These are phyloP conservation scores for Agrotis exclamationis DNA, from an alignment of 2,888 invertebrate species.

Conservation along the genomic window DNA sequence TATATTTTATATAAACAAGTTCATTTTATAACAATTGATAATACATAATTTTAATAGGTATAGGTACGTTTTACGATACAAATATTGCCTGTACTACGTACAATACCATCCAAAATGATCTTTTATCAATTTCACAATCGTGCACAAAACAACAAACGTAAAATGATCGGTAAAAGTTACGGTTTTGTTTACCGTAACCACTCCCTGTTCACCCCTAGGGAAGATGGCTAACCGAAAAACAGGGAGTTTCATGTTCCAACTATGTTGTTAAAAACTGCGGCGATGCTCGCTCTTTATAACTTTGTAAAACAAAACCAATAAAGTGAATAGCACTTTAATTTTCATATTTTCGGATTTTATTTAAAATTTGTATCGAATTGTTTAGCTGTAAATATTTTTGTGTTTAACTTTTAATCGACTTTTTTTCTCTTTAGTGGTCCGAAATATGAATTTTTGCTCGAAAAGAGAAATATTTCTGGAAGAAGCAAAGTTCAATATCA, in stretches of 20 bases:
- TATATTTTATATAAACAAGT: neutral
- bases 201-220: constrained; percentile 66
- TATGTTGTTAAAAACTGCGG: constrained; percentile 53
- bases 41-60: too few species aligned
- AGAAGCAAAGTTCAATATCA: too few species aligned
- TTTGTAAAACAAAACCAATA: constrained; percentile 30
- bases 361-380: constrained; percentile 10
- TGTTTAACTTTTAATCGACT: too few species aligned
- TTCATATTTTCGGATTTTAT: constrained; percentile 9
- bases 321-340: neutral
- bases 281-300: constrained; percentile 28
- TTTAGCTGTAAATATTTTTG: too few species aligned
- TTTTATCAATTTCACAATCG: constrained; percentile 32
- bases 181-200: constrained; percentile 77
- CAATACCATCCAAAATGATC: constrained; percentile 15
- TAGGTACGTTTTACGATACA: too few species aligned
- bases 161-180: constrained; percentile 78
- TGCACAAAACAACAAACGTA: constrained; percentile 70
- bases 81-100: neutral
- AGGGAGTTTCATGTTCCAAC: constrained; percentile 61
- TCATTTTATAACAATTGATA: neutral
- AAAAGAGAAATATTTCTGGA: too few species aligned
- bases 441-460: too few species aligned
- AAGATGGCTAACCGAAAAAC: constrained; percentile 65
- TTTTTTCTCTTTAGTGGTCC: too few species aligned